Conservation (phyloP, 2,113 vertebrate genomes). For the Paracanthobrama guichenoti region DNA sequence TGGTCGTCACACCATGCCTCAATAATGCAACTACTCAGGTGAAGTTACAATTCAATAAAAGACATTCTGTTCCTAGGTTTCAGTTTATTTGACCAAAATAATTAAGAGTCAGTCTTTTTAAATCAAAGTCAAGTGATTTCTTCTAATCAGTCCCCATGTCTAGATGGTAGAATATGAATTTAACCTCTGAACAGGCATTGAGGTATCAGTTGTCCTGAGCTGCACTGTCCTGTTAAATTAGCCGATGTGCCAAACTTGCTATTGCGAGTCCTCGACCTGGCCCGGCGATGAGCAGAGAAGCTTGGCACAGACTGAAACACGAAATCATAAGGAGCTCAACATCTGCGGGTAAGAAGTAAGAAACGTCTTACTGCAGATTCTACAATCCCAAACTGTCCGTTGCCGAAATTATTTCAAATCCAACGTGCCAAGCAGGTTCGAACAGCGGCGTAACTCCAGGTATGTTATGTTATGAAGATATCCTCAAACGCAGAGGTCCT, state of each 20-base stretch:
- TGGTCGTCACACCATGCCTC: neutral
- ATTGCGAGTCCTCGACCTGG: neutral
- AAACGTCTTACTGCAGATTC: neutral
- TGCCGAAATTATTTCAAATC: neutral
- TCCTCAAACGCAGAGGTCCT: neutral
- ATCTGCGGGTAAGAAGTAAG: neutral
- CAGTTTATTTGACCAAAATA: neutral
- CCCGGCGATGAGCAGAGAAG: neutral
- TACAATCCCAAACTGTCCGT: neutral
- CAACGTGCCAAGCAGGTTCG: neutral
- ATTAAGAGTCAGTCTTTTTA: neutral
- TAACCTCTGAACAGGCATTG: constrained; percentile 9
- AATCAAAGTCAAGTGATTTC: constrained; percentile 7
- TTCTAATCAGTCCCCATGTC: neutral
- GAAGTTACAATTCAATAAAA: neutral
- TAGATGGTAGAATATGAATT: constrained; percentile 1
- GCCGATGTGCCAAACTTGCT: neutral
- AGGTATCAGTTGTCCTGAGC: constrained; percentile 62
- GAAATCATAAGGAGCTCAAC: constrained; percentile 11
- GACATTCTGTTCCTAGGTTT: neutral
- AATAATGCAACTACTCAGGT: neutral
- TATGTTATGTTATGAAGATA: neutral
- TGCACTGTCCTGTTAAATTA: neutral
- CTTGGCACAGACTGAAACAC: neutral
- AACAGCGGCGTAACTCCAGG: neutral